These are phyloP conservation scores for Otis tarda DNA, from an alignment of 2,113 vertebrate species.

Conservation along the genomic window DNA sequence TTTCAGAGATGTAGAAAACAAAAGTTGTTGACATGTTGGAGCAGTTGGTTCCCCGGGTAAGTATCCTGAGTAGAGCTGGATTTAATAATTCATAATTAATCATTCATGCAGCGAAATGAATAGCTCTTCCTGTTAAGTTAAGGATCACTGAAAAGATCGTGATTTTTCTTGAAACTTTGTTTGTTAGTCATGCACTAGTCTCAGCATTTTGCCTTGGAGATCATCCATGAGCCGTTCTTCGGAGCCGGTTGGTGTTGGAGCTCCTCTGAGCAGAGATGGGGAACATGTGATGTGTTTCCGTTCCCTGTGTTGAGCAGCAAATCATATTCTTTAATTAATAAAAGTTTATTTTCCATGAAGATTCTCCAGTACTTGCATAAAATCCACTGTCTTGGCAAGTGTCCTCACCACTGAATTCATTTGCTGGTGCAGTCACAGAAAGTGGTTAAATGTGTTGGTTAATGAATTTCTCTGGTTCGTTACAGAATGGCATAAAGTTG, in stretches of 20 bases:
- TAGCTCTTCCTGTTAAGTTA: slow-evolving; percentile 50
- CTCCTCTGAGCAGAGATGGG: not conserved
- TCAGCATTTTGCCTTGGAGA: slow-evolving; percentile 16
- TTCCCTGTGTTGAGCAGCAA: not conserved
- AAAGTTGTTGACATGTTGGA: slow-evolving; percentile 26
- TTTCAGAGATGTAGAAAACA: slow-evolving; percentile 31
- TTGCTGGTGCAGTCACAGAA: slow-evolving; percentile 40
- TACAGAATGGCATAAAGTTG: not conserved
- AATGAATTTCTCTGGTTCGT: slow-evolving; percentile 8
- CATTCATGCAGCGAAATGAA: slow-evolving; percentile 12
- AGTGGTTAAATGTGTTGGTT: slow-evolving; percentile 25
- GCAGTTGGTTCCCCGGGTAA: slow-evolving; percentile 11
- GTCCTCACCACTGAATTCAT: slow-evolving; percentile 25
- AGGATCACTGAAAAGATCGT: slow-evolving; percentile 42
- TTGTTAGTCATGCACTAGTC: not conserved
- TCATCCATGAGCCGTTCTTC: slow-evolving; percentile 8
- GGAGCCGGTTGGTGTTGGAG: not conserved
- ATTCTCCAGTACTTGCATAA: slow-evolving; percentile 34
- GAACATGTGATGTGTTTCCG: slow-evolving; percentile 40
- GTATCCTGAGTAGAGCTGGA: slow-evolving; percentile 35
- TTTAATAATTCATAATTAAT: slow-evolving; percentile 65
- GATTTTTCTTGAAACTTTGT: slow-evolving; percentile 41
- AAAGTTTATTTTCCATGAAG: slow-evolving; percentile 51
- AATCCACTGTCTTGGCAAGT: slow-evolving; percentile 31
- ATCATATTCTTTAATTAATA: slow-evolving; percentile 41